Percentiles rank a stretch among this genome's conserved stretches.
Evolutionary conservation across 1,140 invertebrate species (phyloP).

Genomic region (Adoxophyes honmai): DNA sequence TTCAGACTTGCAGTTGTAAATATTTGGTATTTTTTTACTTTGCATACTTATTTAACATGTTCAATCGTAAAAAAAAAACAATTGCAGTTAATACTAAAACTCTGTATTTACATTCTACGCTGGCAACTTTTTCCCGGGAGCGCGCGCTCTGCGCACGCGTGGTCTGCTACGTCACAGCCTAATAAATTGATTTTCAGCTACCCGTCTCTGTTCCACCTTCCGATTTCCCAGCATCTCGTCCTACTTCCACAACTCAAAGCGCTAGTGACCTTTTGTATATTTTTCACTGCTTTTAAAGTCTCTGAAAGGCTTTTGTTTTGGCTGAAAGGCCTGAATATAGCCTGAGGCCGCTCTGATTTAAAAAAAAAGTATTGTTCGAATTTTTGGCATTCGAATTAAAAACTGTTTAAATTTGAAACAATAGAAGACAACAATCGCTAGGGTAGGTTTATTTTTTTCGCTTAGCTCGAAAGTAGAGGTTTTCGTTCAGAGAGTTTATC

Average conservation of each 20-base stretch:
- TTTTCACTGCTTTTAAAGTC: slow-evolving; percentile 59
- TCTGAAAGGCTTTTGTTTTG: slow-evolving; percentile 67
- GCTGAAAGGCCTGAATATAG: slow-evolving; percentile 54
- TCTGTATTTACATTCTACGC: neutral
- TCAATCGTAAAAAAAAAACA: too few relatives aligned
- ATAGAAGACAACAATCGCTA: too few relatives aligned
- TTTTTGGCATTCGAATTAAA: neutral
- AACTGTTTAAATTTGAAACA: neutral
- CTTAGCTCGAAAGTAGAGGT: neutral
- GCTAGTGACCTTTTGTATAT: slow-evolving; percentile 69
- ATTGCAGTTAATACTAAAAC: too few relatives aligned
- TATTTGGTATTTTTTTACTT: too few relatives aligned
- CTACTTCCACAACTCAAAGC: slow-evolving; percentile 54
- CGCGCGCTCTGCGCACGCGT: slow-evolving; percentile 58
- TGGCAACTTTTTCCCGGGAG: slow-evolving; percentile 68
- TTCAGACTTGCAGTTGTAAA: too few relatives aligned
- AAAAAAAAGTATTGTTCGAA: neutral
- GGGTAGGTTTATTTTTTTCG: slow-evolving; percentile 2
- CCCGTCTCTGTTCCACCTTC: slow-evolving; percentile 44
- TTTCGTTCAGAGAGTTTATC: neutral
- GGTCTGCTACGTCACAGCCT: slow-evolving; percentile 71
- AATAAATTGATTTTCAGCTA: slow-evolving; percentile 78
- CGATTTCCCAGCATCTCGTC: slow-evolving; percentile 31
- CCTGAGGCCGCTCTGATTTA: slow-evolving; percentile 41
- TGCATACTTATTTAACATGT: too few relatives aligned